A percentile compares a stretch with the other conserved stretches of the same genome.
These are phyloP conservation scores for Scylla paramamosain DNA, from an alignment of 1,140 invertebrate genomes.

Conservation along the genomic window DNA sequence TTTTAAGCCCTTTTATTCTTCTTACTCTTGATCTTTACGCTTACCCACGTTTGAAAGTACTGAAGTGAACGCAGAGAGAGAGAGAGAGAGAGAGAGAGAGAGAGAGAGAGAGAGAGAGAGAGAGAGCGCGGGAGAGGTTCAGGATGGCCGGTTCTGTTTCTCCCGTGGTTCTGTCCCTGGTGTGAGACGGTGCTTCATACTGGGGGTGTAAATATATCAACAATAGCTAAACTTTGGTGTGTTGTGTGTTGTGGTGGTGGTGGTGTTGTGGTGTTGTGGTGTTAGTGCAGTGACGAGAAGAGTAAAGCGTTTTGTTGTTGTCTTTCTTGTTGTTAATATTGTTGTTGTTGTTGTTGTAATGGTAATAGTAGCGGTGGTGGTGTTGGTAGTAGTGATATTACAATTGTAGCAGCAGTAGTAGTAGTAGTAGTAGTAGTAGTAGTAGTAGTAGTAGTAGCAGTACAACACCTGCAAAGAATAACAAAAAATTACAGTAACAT, in stretches of 20 bases:
- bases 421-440: too few species aligned
- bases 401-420: background rate
- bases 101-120: background rate
- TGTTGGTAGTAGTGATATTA: background rate
- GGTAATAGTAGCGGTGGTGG: background rate
- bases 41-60: too few species aligned
- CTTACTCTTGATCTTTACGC: too few species aligned
- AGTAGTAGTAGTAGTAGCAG: too few species aligned
- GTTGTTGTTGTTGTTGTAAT: constrained; percentile 6
- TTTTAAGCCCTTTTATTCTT: too few species aligned
- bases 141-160: background rate
- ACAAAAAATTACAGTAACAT: too few species aligned
- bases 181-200: background rate
- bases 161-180: background rate
- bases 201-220: background rate
- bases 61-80: background rate
- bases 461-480: too few species aligned
- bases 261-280: background rate
- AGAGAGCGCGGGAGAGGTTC: too few species aligned
- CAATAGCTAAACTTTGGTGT: background rate
- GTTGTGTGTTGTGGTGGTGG: background rate
- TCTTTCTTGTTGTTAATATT: background rate
- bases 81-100: background rate
- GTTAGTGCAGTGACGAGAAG: background rate
- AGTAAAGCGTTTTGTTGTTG: background rate